Conservation (phyloP, 2,113 vertebrate species). For the Chunga burmeisteri region DNA sequence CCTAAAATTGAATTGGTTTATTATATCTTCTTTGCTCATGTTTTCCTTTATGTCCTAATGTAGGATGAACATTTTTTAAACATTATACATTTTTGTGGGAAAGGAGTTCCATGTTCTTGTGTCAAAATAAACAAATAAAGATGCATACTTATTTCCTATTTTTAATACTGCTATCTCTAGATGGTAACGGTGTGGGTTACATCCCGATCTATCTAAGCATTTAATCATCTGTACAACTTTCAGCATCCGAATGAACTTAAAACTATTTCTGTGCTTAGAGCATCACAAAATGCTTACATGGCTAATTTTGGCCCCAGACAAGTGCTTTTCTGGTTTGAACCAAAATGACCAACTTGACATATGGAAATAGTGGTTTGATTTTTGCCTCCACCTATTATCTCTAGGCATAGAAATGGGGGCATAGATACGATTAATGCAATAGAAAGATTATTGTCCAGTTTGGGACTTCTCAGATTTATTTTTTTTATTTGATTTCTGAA, state of each 20-base stretch:
- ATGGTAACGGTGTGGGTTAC: neutral
- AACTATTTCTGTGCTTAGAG: neutral
- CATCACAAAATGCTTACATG: neutral
- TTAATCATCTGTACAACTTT: neutral
- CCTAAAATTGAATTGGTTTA: neutral
- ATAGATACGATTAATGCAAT: neutral
- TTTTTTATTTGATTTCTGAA: neutral
- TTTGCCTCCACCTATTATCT: neutral
- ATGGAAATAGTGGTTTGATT: neutral
- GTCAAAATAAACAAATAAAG: neutral
- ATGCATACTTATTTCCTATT: neutral
- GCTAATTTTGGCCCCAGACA: neutral
- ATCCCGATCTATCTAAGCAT: neutral
- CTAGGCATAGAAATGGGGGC: neutral
- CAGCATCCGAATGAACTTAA: neutral
- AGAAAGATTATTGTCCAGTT: neutral
- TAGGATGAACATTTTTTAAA: neutral
- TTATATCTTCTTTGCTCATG: neutral
- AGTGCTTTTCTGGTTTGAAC: neutral
- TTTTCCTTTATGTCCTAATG: neutral
- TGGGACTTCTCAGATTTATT: neutral
- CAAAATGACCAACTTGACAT: fast-evolving
- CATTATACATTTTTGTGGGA: neutral
- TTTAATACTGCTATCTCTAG: neutral
- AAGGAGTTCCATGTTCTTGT: neutral